Evolutionary conservation across 2,888 invertebrate genomes (phyloP), one percentile per base, ranked within the genome.

Genomic region (Balanococcus diminutus): DNA sequence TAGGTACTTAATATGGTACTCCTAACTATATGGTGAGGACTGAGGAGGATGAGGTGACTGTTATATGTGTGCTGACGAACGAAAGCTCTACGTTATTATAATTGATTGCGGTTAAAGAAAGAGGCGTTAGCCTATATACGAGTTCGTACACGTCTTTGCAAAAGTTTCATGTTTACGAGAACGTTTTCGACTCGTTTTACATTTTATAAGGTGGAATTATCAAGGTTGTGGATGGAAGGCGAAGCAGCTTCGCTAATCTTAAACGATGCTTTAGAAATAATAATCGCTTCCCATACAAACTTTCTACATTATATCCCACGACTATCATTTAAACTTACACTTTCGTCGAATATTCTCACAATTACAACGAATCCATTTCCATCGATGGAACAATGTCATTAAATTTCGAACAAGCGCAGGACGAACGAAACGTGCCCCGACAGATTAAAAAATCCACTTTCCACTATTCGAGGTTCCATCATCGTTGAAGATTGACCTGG

Each of bases 281-380:
- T 79, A 79, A 79, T 32, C 75, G 36, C 36, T 36, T 32, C 75
- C n/a, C 36, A 36, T 36, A 22, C 32, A 79, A 79, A 79, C 32
- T 79, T 79, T 79, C 36, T 25, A 36, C 75, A 79, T 79, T 79
- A 79, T 79, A 79, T 79, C 32, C 75, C 75, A 79, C 36, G 75
- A 36, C 75, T 79, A 79, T 79, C 75, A 79, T 79, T 79, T 79
- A 79, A 79, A 32, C 75, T 32, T 79, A 79, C 36, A 36, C 32
- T 79, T 79, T 79, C 75, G 19, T 9, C 67, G 28, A 28, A 67
- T 67, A 67, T 67, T 67, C 67, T 67, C 67, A 9, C 67, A 67
- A 67, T 67, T 67, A 67, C 67, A 28, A 67, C 67, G 67, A 67
- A 67, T 67, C 67, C 67, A 28, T 67, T 67, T 67, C 67, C 67